Base-by-base conservation (phyloP, 53 echinoderm and acorn worm species). In the Crossaster papposus region DNA sequence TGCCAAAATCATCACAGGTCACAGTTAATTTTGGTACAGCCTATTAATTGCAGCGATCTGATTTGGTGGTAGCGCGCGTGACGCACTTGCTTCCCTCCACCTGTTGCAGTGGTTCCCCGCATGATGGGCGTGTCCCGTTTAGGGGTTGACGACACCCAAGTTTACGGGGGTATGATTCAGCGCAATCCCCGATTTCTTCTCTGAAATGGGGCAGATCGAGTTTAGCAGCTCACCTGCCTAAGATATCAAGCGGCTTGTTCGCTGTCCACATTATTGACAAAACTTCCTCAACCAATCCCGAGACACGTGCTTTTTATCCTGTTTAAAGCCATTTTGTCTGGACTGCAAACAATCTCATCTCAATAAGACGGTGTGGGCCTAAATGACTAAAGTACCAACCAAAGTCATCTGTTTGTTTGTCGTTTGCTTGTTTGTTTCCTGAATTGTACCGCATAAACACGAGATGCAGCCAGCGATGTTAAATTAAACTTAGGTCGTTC, bases 221-320 rank as follows among this genome's bases (percentile, higher is more conserved):
- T 14, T 23, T 35, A 37, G 29, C 65, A 4, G 68, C 68, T 68
- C 85, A 85, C 85, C 85, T 85, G 85, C 28, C 53, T 4, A 1
- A 53, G 31, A 20, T 18, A 85, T 85, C 85, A 85, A 34, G 28
- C 54, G 53, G 24, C 33, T 72, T 85, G 85, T 71, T 51, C 54
- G 30, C 23, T 18, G 13, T 85, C 30, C 85, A 72, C 35, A 31
- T 30, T 6, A 32, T 51, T 85, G 85, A 85, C 85, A 85, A 85
- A 50, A 29, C 53, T 85, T 52, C 85, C 85, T 71, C 71, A 14
- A 30, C 44, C 36, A 2, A 28, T 83, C 36, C 1, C 36, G 24
- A 36, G 44, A 83, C 75, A 83, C 83, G 20, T 14, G 4, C 24
- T 23, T 68, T 23, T 68, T 68, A 68, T 68, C 68, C 68, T 4